Evolutionary conservation across 2,888 invertebrate genomes (phyloP), one percentile per base, ranked within the genome.

Genomic region (Seira sanloemensis): DNA sequence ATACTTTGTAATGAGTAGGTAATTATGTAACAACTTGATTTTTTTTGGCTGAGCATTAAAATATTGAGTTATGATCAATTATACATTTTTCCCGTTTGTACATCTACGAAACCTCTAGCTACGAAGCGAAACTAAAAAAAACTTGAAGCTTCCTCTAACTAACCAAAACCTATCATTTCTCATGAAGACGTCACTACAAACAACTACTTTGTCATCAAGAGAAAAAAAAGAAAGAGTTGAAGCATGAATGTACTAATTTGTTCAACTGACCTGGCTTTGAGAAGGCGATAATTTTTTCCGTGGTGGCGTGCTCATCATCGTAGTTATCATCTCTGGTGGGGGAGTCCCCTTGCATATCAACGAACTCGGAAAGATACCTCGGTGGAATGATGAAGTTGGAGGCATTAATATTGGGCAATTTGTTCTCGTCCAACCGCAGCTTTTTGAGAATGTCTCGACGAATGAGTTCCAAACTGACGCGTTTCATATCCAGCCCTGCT

Each of bases 281-380:
- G 83, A 89, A 89, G 21, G 89, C 89, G 62, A 89, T 89, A 82
- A 89, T 89, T 79, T 89, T 89, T 66, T 89, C 86, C 7, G 88
- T 88, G 12, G 85, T 88, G 26, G 88, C 89, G 27, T 89, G 88
- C 26, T 89, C 89, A 71, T 89, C 89, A 72, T 88, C 88, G 72
- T 86, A 86, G 46, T 69, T 86, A 25, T 88, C 88, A 71, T 86
- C 88, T 24, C 82, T 66, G 21, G 85, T 83, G 9, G 87, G 84
- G 69, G 88, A 88, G 78, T 85, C 87, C 69, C 86, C 85, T 69
- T 87, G 88, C 86, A 89, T 87, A 27, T 88, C 88, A 18, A 54
- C 78, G 77, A 89, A 84, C 69, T 88, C 88, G 62, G 85, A 84
- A 37, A 89, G 75, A 74, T 87, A 88, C 9, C 66, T 74, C 0